phyloP scores from a whole-genome alignment of 2,888 invertebrate genomes.

The Mechanitis messenoides region DNA sequence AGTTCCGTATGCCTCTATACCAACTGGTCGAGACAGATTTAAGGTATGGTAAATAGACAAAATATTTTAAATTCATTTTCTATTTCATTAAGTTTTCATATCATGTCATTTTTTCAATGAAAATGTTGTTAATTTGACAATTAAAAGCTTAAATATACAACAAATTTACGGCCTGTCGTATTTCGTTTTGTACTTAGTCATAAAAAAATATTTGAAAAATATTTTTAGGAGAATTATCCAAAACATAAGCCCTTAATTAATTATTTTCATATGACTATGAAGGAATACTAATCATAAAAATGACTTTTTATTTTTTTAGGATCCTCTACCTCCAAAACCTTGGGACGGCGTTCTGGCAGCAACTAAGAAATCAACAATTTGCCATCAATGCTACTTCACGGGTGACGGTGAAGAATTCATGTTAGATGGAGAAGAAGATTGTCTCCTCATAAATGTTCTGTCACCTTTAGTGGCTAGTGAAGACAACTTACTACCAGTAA shows the following conservation, averaged over 20 bases:
- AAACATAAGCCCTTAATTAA: not conserved
- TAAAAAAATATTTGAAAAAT: not conserved
- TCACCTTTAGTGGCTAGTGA: constrained; percentile 52
- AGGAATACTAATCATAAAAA: not conserved
- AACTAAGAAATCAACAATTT: constrained; percentile 39
- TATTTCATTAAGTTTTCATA: too few species aligned
- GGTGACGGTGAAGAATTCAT: constrained; percentile 43
- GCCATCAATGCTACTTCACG: constrained; percentile 55
- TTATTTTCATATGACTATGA: too few species aligned
- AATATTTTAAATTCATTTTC: not conserved
- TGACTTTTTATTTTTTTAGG: constrained; percentile 45
- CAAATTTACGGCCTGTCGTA: too few species aligned
- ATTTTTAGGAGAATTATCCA: not conserved
- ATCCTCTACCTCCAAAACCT: constrained; percentile 53
- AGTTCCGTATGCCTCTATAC: constrained; percentile 58
- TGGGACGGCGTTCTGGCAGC: constrained; percentile 50
- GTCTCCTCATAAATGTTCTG: constrained; percentile 51
- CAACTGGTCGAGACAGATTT: constrained; percentile 54
- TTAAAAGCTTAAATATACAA: too few species aligned
- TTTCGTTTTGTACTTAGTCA: too few species aligned
- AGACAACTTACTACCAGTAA: constrained; percentile 53
- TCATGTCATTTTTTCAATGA: too few species aligned
- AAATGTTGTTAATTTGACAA: too few species aligned
- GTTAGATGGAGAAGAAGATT: constrained; percentile 56
- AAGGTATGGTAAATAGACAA: constrained; percentile 43